Evolutionary conservation across 1,140 invertebrate species (phyloP), one percentile per base, ranked within the genome.

Genomic region (Pararge aegeria): DNA sequence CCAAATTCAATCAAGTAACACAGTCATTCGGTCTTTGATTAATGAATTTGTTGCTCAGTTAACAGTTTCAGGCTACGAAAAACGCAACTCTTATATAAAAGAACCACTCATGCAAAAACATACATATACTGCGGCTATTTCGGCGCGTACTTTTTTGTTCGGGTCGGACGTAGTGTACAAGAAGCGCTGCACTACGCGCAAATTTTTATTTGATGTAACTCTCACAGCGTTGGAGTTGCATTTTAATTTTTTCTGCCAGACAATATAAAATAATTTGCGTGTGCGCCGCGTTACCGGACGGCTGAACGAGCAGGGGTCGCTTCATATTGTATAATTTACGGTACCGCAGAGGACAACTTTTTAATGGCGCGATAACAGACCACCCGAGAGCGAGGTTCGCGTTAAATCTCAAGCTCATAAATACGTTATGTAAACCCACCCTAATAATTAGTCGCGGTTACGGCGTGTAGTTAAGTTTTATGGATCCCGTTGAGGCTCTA

Each of bases 401-500:
- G 78, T 81, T 85, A 85, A 87, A 87, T 87, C 83, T 87, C 79
- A 64, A 75, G 75, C 80, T 87, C 86, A 86, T 89, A 87, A 89
- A 87, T 89, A 87, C 76, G 80, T 85, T 84, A 89, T 87, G 87
- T 87, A 87, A 87, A 85, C 84, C 84, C 75, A 83, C 83, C 86
- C 86, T 89, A 80, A 89, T 87, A 87, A 89, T 89, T 89, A 89
- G 86, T 85, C 75, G 80, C 74, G 79, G 84, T 87, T 89, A 87
- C 80, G 75, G 79, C 75, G 71, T 75, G 78, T 82, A 85, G 81
- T 86, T 89, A 87, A 87, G 80, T 85, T 87, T 87, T 87, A 87
- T 86, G 82, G 70, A 69, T 66, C 75, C 73, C 56, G 70, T 73
- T 59, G 64, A 70, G 73, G 76, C 74, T 74, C 61, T 71, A 78